phyloP scores from a whole-genome alignment of 2,888 invertebrate genomes.

The Cinara cedri region DNA sequence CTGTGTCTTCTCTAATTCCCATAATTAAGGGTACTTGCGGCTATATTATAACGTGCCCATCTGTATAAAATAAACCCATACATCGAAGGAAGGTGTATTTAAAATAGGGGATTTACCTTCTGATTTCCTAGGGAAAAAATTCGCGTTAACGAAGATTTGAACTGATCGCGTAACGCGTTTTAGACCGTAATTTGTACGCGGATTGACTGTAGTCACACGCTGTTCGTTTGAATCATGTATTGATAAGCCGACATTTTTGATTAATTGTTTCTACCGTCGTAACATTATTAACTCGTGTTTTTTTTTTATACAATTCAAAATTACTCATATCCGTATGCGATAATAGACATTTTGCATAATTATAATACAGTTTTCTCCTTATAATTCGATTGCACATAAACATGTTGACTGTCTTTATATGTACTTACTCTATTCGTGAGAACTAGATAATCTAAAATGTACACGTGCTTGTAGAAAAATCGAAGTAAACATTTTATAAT shows the following conservation, averaged over 20 bases:
- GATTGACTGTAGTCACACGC: not conserved
- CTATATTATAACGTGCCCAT: not conserved
- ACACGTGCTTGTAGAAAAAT: no score
- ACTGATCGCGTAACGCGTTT: not conserved
- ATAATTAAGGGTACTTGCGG: constrained; percentile 47
- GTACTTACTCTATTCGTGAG: no score
- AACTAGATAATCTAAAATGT: no score
- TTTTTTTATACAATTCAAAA: no score
- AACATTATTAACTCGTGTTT: not conserved
- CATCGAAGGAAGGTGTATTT: not conserved
- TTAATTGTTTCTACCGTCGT: not conserved
- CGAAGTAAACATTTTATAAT: not conserved
- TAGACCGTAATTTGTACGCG: constrained; percentile 32
- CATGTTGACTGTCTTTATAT: no score
- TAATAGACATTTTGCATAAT: no score
- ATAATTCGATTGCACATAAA: no score
- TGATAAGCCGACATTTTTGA: not conserved
- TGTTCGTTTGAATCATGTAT: not conserved
- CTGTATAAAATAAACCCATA: constrained; percentile 8
- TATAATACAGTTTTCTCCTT: no score
- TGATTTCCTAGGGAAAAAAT: constrained; percentile 8
- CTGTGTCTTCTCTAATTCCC: constrained; percentile 36
- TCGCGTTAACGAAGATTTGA: not conserved
- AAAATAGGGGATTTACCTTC: constrained; percentile 8
- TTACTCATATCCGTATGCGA: no score